phyloP scores from a whole-genome alignment of 2,113 vertebrate genomes.

The Neotragus moschatus region DNA sequence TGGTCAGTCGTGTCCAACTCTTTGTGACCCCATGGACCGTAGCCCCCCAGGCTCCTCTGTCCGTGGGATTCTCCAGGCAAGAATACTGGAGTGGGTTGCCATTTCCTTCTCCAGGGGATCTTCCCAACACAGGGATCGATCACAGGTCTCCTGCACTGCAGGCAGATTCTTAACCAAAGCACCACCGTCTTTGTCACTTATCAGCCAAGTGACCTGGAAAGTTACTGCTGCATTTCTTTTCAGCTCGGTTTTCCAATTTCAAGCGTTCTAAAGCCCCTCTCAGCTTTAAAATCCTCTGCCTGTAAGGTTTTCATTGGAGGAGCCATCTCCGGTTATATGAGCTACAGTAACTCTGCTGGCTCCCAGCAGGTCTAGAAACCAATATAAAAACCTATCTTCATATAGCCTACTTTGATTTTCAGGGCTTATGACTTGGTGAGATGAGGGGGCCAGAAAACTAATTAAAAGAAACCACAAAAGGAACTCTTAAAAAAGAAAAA shows the following conservation, averaged over 20 bases:
- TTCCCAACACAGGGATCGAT: not conserved
- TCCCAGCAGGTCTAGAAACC: not conserved
- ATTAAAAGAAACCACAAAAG: not conserved
- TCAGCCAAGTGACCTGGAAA: not conserved
- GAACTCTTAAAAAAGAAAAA: not conserved
- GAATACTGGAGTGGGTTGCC: not conserved
- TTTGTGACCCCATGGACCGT: not conserved
- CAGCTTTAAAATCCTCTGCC: slow-evolving; percentile 14
- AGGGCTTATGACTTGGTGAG: slow-evolving; percentile 1
- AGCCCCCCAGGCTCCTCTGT: not conserved
- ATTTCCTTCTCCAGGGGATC: not conserved
- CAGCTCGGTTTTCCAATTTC: not conserved
- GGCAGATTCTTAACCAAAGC: not conserved
- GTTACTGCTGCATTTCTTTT: not conserved
- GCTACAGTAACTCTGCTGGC: not conserved
- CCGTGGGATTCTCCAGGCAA: not conserved
- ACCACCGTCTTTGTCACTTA: not conserved
- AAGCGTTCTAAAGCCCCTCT: not conserved
- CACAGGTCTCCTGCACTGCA: not conserved
- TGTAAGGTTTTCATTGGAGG: not conserved
- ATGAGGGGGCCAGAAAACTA: not conserved
- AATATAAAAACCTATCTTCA: not conserved
- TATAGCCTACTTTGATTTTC: not conserved
- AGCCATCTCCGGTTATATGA: not conserved
- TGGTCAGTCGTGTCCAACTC: not conserved